phyloP scores from a whole-genome alignment of 2,888 invertebrate genomes.

The Diarsia dahlii region DNA sequence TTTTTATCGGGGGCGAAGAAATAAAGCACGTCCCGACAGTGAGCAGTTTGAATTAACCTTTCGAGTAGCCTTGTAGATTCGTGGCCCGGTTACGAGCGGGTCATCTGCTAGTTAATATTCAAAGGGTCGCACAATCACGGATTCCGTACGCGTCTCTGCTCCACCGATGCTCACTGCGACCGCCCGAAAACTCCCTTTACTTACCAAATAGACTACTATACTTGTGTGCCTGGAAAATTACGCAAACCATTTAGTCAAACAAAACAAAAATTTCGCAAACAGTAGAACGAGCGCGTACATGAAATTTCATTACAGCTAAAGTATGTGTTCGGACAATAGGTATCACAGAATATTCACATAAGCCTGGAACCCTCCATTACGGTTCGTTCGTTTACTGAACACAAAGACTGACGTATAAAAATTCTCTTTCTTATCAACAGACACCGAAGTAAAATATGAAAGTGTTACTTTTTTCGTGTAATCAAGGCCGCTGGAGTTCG shows the following conservation, averaged over 20 bases:
- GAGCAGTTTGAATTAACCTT: conserved; percentile 84
- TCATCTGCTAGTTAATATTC: conserved; percentile 89
- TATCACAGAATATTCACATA: conserved; percentile 62
- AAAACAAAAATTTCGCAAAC: conserved; percentile 59
- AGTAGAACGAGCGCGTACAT: conserved; percentile 46
- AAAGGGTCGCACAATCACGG: conserved; percentile 86
- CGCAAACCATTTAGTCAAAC: conserved; percentile 58
- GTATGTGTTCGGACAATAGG: conserved; percentile 69
- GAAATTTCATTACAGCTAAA: conserved; percentile 66
- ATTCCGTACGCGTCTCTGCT: conserved; percentile 85
- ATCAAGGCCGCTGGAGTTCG: conserved; percentile 52
- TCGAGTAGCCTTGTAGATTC: conserved; percentile 80
- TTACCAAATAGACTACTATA: conserved; percentile 75
- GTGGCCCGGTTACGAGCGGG: conserved; percentile 83
- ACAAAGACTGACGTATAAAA: conserved; percentile 68
- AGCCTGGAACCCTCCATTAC: conserved; percentile 64
- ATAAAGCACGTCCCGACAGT: conserved; percentile 75
- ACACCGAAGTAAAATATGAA: conserved; percentile 59
- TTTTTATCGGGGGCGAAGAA: conserved; percentile 70
- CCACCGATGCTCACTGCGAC: conserved; percentile 71
- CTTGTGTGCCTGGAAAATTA: conserved; percentile 66
- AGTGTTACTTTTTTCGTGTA: conserved; percentile 61
- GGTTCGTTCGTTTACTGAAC: conserved; percentile 67
- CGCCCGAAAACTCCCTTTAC: conserved; percentile 77
- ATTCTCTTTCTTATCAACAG: conserved; percentile 58